phyloP scores from a whole-genome alignment of 2,113 vertebrate species.

The Centropus unirufus region DNA sequence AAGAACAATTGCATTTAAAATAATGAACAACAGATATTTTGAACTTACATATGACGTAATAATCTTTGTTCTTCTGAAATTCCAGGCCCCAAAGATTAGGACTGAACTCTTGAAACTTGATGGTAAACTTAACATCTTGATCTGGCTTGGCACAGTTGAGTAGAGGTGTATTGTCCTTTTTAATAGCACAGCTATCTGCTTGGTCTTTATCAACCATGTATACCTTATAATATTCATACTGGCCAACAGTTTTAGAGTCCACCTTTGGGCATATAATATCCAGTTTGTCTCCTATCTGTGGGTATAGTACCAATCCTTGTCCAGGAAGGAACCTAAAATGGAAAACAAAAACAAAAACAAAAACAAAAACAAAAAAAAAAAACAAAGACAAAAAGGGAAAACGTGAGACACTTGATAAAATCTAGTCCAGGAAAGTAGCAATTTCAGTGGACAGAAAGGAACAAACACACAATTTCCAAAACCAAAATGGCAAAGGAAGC shows the following conservation, averaged over 20 bases:
- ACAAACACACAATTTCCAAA: slow-evolving; percentile 28
- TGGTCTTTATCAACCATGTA: slow-evolving; percentile 98
- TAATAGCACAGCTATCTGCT: slow-evolving; percentile 96
- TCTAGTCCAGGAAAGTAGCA: not conserved
- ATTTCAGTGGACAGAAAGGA: not conserved
- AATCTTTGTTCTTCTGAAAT: slow-evolving; percentile 95
- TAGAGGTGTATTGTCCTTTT: slow-evolving; percentile 94
- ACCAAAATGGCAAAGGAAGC: not conserved
- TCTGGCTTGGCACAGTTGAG: slow-evolving; percentile 98
- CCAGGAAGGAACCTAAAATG: slow-evolving; percentile 91
- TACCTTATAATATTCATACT: slow-evolving; percentile 97
- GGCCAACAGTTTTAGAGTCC: slow-evolving; percentile 88
- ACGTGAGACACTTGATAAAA: slow-evolving; percentile 26
- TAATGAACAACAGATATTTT: slow-evolving; percentile 3
- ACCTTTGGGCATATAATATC: slow-evolving; percentile 99
- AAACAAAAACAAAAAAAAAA: not conserved
- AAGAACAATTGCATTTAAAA: slow-evolving; percentile 7
- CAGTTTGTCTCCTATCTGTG: slow-evolving; percentile 98
- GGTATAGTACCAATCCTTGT: slow-evolving; percentile 97
- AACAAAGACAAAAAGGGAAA: not conserved
- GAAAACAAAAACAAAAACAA: not conserved
- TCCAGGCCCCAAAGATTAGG: slow-evolving; percentile 98
- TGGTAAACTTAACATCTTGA: slow-evolving; percentile 99
- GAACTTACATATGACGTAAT: slow-evolving; percentile 99
- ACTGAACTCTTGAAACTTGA: slow-evolving; percentile 99